These are phyloP conservation scores for Psittacula derbiana DNA, from an alignment of 2,797 vertebrate species.

Conservation along the genomic window DNA sequence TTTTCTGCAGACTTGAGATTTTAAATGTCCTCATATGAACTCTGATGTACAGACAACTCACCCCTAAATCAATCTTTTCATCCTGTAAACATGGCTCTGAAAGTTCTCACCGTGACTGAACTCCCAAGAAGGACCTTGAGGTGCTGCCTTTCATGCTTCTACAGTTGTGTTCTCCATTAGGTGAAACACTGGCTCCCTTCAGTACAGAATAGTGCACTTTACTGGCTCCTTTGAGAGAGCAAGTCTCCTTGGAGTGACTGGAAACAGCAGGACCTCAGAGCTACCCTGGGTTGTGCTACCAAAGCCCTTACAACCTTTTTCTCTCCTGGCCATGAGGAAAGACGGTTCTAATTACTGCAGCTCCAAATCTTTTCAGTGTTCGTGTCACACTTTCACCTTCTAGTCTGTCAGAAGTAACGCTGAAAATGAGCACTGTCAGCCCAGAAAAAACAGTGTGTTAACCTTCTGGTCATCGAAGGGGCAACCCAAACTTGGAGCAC, in stretches of 20 bases:
- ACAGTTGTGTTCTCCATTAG: not conserved
- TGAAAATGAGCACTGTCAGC: conserved; percentile 2
- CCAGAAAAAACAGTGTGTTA: not conserved
- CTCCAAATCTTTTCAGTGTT: not conserved
- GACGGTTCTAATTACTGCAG: not conserved
- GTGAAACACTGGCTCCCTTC: not conserved
- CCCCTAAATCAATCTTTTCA: conserved; percentile 3
- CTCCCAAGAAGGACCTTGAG: not conserved
- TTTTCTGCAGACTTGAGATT: not conserved
- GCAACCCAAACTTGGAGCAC: not conserved
- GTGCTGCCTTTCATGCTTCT: not conserved
- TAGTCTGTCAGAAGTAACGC: not conserved
- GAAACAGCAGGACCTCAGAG: not conserved
- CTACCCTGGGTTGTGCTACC: not conserved
- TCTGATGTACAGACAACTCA: not conserved
- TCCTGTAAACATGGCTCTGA: not conserved
- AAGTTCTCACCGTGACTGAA: not conserved
- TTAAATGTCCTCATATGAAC: not conserved
- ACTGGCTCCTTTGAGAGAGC: not conserved
- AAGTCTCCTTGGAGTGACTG: not conserved
- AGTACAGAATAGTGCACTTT: not conserved
- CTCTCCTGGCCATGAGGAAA: not conserved
- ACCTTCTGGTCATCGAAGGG: not conserved
- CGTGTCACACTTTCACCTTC: not conserved
- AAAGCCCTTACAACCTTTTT: not conserved